Evolutionary conservation across 2,888 invertebrate genomes (phyloP).

Genomic region (Drosophila pseudotakahashii): DNA sequence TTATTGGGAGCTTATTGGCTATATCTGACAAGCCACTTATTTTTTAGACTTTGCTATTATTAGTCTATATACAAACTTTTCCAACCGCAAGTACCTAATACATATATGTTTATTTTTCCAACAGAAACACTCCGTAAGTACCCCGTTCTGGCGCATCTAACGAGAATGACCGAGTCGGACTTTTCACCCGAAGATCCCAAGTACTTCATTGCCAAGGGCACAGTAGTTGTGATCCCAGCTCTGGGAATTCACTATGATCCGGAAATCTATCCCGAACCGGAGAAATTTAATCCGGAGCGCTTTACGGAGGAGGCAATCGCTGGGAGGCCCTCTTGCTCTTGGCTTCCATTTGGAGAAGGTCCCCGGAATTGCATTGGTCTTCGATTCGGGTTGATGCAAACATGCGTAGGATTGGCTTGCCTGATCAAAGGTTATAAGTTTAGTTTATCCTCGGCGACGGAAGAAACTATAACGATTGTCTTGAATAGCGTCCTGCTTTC

Average conservation of each 20-base stretch:
- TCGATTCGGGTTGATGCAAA: conserved; percentile 80
- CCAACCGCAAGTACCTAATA: too few species aligned
- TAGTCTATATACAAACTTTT: too few species aligned
- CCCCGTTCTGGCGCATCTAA: conserved; percentile 84
- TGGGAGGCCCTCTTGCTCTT: conserved; percentile 83
- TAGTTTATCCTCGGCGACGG: conserved; percentile 54
- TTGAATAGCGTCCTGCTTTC: conserved; percentile 55
- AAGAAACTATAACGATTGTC: conserved; percentile 56
- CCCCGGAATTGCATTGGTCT: conserved; percentile 80
- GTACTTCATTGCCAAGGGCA: conserved; percentile 85
- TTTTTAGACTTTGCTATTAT: too few species aligned
- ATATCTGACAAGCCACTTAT: too few species aligned
- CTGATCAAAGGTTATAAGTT: conserved; percentile 67
- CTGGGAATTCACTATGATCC: conserved; percentile 86
- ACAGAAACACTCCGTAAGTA: conserved; percentile 86
- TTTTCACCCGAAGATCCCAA: conserved; percentile 76
- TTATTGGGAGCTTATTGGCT: too few species aligned
- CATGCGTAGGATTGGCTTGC: conserved; percentile 67
- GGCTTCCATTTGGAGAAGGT: conserved; percentile 82
- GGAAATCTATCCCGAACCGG: conserved; percentile 85
- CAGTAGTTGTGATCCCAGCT: conserved; percentile 63
- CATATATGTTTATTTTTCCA: too few species aligned
- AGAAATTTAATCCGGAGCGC: conserved; percentile 87
- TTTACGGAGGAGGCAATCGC: conserved; percentile 86
- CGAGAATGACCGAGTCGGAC: conserved; percentile 43